Percentiles rank a stretch among this genome's conserved stretches.
These are phyloP conservation scores for Perodicticus potto DNA, from an alignment of 2,797 vertebrate genomes.

Conservation along the genomic window DNA sequence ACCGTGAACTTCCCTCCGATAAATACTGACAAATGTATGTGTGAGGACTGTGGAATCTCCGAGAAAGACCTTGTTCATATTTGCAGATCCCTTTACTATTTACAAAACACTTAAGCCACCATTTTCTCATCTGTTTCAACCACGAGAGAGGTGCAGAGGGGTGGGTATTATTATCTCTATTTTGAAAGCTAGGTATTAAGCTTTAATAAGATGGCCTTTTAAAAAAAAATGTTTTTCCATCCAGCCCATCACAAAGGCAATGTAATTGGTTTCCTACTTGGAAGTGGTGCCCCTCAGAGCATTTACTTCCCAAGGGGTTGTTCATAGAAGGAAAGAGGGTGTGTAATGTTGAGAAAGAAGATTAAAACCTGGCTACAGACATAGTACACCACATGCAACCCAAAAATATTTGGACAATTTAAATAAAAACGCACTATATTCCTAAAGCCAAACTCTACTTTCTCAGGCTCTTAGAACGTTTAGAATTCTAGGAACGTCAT, in stretches of 20 bases:
- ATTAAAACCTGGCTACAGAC: conserved; percentile 47
- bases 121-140: neutral
- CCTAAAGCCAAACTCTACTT: neutral
- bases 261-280: neutral
- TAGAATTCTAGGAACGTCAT: neutral
- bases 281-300: neutral
- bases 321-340: neutral
- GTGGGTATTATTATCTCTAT: neutral
- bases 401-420: conserved; percentile 13
- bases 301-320: neutral
- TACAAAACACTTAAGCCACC: neutral
- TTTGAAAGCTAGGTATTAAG: conserved; percentile 41
- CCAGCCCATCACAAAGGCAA: neutral
- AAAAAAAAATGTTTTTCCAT: neutral
- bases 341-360: neutral
- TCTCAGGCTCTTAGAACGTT: neutral
- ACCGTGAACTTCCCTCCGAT: accelerated
- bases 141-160: neutral
- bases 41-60: accelerated
- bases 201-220: neutral
- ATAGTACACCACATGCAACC: neutral
- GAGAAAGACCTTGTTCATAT: neutral
- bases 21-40: accelerated
- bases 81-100: neutral
- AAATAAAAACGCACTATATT: neutral